Evolutionary conservation across 2,797 vertebrate genomes (phyloP).

Genomic region (Pogoniulus pusillus): DNA sequence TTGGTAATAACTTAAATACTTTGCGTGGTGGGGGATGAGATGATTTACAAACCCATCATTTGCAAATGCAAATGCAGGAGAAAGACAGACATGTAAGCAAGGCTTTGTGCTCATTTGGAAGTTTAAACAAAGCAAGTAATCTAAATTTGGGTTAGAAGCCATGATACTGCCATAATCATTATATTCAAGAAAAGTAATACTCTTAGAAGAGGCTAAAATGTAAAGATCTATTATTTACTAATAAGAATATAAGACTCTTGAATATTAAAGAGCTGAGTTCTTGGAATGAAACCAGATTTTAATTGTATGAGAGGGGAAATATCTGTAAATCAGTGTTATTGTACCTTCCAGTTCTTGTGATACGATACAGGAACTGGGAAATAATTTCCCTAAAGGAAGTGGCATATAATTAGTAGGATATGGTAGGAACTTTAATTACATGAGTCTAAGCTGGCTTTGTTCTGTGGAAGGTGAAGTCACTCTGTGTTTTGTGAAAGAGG

Average conservation of each 20-base stretch:
- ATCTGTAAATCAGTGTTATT: background rate
- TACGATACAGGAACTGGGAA: background rate
- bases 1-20: background rate
- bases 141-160: slow-evolving; percentile 10
- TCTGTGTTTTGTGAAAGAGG: background rate
- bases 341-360: background rate
- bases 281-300: background rate
- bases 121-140: background rate
- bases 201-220: background rate
- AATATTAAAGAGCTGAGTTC: background rate
- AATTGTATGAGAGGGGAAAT: background rate
- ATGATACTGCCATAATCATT: background rate
- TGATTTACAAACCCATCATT: slow-evolving; percentile 7
- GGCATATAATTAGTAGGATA: background rate
- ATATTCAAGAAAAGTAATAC: background rate
- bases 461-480: background rate
- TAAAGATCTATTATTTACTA: slow-evolving; percentile 7
- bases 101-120: background rate
- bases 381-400: slow-evolving; percentile 39
- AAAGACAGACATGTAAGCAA: background rate
- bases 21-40: background rate
- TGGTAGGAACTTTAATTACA: slow-evolving; percentile 22
- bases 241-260: background rate
- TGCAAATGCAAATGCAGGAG: background rate
- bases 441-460: background rate